phyloP scores from a whole-genome alignment of 2,888 invertebrate species.

The Operophtera brumata region DNA sequence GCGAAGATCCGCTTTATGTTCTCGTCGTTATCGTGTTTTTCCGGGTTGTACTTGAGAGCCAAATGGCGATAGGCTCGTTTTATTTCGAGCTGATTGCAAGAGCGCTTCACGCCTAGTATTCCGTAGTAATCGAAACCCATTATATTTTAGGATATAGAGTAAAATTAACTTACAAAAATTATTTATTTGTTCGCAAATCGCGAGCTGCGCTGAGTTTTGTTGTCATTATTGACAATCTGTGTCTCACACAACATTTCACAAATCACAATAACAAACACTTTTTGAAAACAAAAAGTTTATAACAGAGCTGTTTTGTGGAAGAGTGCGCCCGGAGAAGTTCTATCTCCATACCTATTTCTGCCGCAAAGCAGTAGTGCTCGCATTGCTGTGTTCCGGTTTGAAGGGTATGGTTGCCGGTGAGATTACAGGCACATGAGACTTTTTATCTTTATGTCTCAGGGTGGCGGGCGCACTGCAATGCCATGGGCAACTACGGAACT shows the following conservation, averaged over 20 bases:
- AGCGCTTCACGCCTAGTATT: constrained; percentile 84
- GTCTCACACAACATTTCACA: neutral
- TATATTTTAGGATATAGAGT: constrained; percentile 11
- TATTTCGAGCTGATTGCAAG: constrained; percentile 84
- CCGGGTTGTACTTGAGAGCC: constrained; percentile 82
- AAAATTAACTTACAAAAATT: constrained; percentile 11
- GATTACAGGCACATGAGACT: too few species aligned
- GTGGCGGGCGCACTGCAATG: too few species aligned
- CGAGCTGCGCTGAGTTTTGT: neutral
- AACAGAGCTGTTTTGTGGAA: too few species aligned
- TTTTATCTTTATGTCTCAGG: too few species aligned
- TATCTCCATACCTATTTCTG: too few species aligned
- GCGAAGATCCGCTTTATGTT: constrained; percentile 79
- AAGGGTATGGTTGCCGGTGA: too few species aligned
- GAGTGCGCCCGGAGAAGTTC: too few species aligned
- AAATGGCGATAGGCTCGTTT: constrained; percentile 83
- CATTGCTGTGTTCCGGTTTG: too few species aligned
- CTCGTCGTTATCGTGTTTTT: constrained; percentile 71
- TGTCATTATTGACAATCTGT: neutral
- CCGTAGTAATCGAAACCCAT: constrained; percentile 90
- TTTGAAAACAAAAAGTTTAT: too few species aligned
- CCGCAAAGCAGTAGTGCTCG: too few species aligned
- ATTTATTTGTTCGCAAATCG: neutral
- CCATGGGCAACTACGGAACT: too few species aligned
- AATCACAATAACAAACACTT: too few species aligned